phyloP scores from a whole-genome alignment of 2,113 vertebrate species.

The Todiramphus saurophagus region DNA sequence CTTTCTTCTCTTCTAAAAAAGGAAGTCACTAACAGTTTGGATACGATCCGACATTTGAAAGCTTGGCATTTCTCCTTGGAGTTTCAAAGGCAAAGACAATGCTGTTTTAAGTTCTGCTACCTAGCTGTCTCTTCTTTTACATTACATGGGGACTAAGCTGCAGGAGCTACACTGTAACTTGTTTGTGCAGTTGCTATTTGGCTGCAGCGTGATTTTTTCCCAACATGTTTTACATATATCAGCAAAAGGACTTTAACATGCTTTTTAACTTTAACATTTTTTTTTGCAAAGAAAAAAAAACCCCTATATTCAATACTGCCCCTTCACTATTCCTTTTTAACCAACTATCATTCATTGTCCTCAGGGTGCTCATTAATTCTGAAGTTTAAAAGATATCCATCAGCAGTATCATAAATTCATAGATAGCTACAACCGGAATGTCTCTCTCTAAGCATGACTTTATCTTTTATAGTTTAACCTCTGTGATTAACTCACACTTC shows the following conservation, averaged over 20 bases:
- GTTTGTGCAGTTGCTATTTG: neutral
- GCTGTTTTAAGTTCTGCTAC: neutral
- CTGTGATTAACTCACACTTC: slow-evolving; percentile 53
- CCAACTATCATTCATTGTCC: slow-evolving; percentile 64
- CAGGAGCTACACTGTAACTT: neutral
- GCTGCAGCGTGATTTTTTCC: neutral
- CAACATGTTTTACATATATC: slow-evolving; percentile 50
- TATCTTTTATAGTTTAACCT: slow-evolving; percentile 23
- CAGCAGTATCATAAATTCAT: slow-evolving; percentile 61
- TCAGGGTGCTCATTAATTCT: slow-evolving; percentile 74
- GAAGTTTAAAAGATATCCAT: slow-evolving; percentile 67
- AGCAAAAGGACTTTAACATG: slow-evolving; percentile 38
- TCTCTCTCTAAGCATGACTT: slow-evolving; percentile 28
- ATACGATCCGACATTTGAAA: neutral
- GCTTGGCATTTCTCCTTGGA: neutral
- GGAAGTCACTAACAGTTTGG: neutral
- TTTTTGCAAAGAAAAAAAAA: slow-evolving; percentile 23
- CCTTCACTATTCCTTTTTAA: slow-evolving; percentile 64
- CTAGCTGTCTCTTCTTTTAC: neutral
- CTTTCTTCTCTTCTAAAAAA: neutral
- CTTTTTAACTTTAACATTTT: neutral
- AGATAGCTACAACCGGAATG: slow-evolving; percentile 54
- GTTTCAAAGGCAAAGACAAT: neutral
- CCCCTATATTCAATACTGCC: neutral
- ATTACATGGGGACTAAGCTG: neutral